Base-by-base conservation (phyloP, 2,888 invertebrate genomes). In the Tetanocera ferruginea region DNA sequence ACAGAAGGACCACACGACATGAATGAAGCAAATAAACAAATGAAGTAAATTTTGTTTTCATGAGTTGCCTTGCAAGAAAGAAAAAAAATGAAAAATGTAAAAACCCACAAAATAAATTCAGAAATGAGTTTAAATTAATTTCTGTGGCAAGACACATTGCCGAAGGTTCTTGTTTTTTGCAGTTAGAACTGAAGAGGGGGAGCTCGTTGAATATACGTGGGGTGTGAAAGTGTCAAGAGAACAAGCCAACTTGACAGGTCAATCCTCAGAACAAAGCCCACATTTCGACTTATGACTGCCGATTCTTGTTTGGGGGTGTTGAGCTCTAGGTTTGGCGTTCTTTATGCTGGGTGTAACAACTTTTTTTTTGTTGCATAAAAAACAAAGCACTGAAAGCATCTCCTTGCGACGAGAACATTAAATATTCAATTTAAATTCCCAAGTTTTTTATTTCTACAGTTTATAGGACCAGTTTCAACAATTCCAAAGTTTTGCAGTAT, bases 21-120 rank as follows among this genome's bases (percentile, higher is more conserved):
- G 69, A 69, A 69, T 51, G 69, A 28, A 28, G 19, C 69, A 77
- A 79, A 76, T 70, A 78, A 78, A 64, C 76, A 79, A 79, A 79
- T 79, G 76, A 79, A 79, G 76, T 76, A 79, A 79, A 79, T 79
- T 79, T 77, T 73, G 69, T 77, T 77, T 77, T 64, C 73, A 84
- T 85, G 84, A 79, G 79, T 76, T 82, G 79, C 71, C 69, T 77
- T 76, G 51, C 69, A 69, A 69, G 49, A 23, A 51, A 69, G n/a
- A n/a, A 69, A 62, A 62, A 67, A 67, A 67, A 37, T n/a, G 37
- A 11, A 67, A 37, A 67, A 67, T 67, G 37, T 67, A 67, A 67
- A 67, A 67, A 67, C 67, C 43, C 67, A 25, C 69, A 69, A 25
- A 69, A 69, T 51, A 69, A 69, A 69, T 69, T 69, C 69, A 69